phyloP scores from a whole-genome alignment of 2,797 vertebrate genomes.

The Oophaga sylvatica region DNA sequence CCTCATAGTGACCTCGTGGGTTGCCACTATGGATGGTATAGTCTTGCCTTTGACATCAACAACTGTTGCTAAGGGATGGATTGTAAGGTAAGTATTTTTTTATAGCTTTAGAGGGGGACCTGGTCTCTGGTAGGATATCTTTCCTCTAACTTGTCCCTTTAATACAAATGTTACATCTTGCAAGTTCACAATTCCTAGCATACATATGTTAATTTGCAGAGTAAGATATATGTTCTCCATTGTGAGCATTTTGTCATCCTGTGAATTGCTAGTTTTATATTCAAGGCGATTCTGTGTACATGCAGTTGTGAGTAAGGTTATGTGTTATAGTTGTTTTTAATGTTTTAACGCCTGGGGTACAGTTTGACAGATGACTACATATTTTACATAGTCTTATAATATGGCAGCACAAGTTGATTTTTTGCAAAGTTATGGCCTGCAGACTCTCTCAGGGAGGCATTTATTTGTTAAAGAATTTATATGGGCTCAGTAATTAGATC shows the following conservation, averaged over 20 bases:
- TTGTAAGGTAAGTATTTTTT: no score
- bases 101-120: no score
- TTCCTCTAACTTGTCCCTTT: no score
- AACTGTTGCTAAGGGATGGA: no score
- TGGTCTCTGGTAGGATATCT: no score
- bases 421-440: constrained; percentile 32
- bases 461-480: constrained; percentile 43
- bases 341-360: constrained; percentile 2
- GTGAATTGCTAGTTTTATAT: background rate
- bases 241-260: background rate
- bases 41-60: no score
- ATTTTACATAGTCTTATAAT: constrained; percentile 14
- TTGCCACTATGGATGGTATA: no score
- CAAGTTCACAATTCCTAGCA: background rate
- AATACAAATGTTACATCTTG: no score
- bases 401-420: constrained; percentile 6
- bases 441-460: constrained; percentile 10
- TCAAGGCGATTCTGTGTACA: background rate
- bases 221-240: background rate
- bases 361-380: constrained; percentile 10
- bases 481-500: constrained; percentile 31
- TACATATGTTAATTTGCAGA: background rate
- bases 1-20: no score
- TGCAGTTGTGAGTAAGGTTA: background rate
- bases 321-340: background rate